Evolutionary conservation across 2,113 vertebrate species (phyloP).

Genomic region (Ptilorrhoa leucosticta): DNA sequence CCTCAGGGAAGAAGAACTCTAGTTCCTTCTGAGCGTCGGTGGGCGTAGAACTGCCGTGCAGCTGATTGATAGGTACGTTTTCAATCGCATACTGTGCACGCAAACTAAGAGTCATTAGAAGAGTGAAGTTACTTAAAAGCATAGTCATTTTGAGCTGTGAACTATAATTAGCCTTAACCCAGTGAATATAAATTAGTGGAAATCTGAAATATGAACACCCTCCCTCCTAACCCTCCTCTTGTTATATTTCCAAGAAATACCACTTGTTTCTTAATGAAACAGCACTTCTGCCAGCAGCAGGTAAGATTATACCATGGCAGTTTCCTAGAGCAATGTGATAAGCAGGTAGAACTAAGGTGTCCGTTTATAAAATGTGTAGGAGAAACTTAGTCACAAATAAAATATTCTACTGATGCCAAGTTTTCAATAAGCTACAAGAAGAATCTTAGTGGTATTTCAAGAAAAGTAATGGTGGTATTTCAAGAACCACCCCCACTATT

Average conservation of each 20-base stretch:
- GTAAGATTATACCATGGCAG: background rate
- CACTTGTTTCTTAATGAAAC: background rate
- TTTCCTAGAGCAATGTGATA: background rate
- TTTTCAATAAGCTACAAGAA: background rate
- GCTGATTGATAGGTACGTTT: constrained; percentile 39
- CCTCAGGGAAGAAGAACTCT: constrained; percentile 66
- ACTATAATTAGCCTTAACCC: background rate
- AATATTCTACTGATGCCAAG: background rate
- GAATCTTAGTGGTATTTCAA: background rate
- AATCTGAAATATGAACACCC: background rate
- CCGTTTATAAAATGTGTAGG: background rate
- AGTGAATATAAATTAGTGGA: background rate
- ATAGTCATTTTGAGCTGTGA: background rate
- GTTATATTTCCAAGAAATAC: background rate
- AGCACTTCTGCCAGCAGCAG: background rate
- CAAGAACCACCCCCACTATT: background rate
- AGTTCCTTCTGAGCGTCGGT: constrained; percentile 58
- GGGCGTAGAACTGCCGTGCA: constrained; percentile 63
- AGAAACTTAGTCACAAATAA: background rate
- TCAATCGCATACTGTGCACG: constrained; percentile 34
- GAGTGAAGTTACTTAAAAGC: background rate
- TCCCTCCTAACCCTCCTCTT: background rate
- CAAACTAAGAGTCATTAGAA: constrained; percentile 39
- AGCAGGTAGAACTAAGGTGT: background rate
- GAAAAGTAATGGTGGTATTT: background rate